These are phyloP conservation scores for Pristionchus fissidentatus DNA, from an alignment of 2,888 invertebrate genomes.

Conservation along the genomic window DNA sequence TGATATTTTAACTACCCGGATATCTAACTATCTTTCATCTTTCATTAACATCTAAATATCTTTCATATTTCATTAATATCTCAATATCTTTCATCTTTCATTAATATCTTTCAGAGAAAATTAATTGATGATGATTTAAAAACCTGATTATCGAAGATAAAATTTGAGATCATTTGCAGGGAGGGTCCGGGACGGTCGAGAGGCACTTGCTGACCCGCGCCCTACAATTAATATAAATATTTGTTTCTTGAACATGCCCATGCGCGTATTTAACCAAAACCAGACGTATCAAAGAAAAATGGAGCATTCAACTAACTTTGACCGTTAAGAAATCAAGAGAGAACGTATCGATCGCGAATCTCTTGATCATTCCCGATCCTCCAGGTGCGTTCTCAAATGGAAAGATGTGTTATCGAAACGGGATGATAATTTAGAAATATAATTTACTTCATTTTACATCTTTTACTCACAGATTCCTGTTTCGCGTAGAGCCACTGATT, in stretches of 20 bases:
- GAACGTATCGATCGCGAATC: slow-evolving; percentile 52
- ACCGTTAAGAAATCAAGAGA: slow-evolving; percentile 63
- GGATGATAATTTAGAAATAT: too few relatives aligned
- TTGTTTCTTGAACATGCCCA: too few relatives aligned
- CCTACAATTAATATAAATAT: slow-evolving; percentile 50
- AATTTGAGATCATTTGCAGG: slow-evolving; percentile 70
- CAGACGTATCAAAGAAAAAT: too few relatives aligned
- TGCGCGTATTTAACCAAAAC: too few relatives aligned
- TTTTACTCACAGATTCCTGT: neutral
- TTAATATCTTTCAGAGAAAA: too few relatives aligned
- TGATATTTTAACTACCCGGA: too few relatives aligned
- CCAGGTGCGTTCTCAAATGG: slow-evolving; percentile 13
- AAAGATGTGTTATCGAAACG: too few relatives aligned
- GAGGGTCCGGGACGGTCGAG: slow-evolving; percentile 69
- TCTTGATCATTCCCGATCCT: slow-evolving; percentile 57
- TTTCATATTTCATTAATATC: too few relatives aligned
- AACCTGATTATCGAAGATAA: slow-evolving; percentile 50
- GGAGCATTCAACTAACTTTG: slow-evolving; percentile 51
- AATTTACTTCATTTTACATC: neutral
- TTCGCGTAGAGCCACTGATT: slow-evolving; percentile 60
- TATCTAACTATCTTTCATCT: too few relatives aligned
- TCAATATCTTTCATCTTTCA: too few relatives aligned
- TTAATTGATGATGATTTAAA: too few relatives aligned
- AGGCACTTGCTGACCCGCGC: slow-evolving; percentile 67
- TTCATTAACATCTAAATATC: too few relatives aligned